Base-by-base conservation (phyloP, 2,888 invertebrate species). In the Dolichomitus sp. region DNA sequence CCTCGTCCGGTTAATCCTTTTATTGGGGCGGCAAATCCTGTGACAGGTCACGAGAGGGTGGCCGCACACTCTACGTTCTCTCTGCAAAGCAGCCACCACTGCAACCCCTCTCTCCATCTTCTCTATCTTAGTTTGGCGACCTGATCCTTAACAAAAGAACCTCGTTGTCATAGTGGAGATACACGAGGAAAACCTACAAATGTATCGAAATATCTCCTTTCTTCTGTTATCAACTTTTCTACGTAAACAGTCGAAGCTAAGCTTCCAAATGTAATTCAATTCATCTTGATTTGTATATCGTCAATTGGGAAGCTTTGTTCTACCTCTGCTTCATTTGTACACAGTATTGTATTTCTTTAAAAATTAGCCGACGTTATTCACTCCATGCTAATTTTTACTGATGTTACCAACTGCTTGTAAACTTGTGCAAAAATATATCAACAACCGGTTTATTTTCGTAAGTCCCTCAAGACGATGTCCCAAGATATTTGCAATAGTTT, bases 1-100 rank as follows among this genome's bases (percentile, higher is more conserved):
- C n/a, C n/a, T n/a, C n/a, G n/a, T n/a, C n/a, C n/a, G n/a, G 89
- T 91, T 92, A 93, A 93, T 93, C 93, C 92, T 91, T 92, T 93
- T 93, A 93, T 92, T 93, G 92, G 91, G 84, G 88, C 88, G 89
- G 90, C 89, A 91, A 93, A 92, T 91, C 92, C 91, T 89, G 88
- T 87, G 91, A 90, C 88, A 88, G 91, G 89, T 89, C 91, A 90
- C 90, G 89, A 89, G 89, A 88, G 89, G 90, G 88, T 90, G 87
- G 84, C 87, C 78, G 85, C 73, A 54, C 76, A 85, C 40, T 17
- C 76, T 61, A 19, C 33, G 50, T 48, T 48, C 14, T 61, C 78
- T 14, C 78, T 14, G n/a, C 78, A 37, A 37, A 27, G 50, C 75
- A 65, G 68, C 57, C 37, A 14, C 65, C 40, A 57, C 59, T 52